Evolutionary conservation across 2,113 vertebrate species (phyloP), one percentile per base, ranked within the genome.

Genomic region (Penelope pileata): DNA sequence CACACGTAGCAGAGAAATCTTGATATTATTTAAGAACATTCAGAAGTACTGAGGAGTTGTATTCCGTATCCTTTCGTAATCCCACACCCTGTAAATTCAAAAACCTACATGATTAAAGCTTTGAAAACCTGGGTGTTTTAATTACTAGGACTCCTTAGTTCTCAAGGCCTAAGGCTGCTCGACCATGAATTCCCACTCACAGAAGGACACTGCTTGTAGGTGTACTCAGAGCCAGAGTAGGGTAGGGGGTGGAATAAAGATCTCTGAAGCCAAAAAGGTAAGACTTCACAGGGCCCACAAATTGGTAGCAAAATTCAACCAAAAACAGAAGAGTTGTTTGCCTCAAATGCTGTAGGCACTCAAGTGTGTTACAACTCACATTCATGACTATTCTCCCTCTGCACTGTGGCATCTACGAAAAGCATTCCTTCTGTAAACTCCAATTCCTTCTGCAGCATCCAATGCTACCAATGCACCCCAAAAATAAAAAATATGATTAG

Each of bases 381-480:
- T 36, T 38, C 6, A 16, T 70, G 48, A 51, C 48, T 68, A 47
- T 47, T n/a, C 38, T 45, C 30, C 68, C 26, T 36, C 36, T 70
- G 48, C n/a, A 29, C 17, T 69, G 17, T 50, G 26, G 36, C 26
- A 70, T 29, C 50, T 47, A 26, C 27, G 56, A 54, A 75, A 82
- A 53, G 4, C 2, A 3, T 58, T 77, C 30, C 8, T 76, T 56
- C 62, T 82, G 12, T 16, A 83, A 86, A 26, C 62, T 59, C n/a
- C n/a, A n/a, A 3, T 58, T 77, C 30, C 8, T 76, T 56, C 62
- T 82, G 12, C n/a, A 60, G 11, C 24, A 42, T 47, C 36, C 10
- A 5, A 32, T 12, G 5, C 22, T 51, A n/a, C 34, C 26, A 59
- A 3, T 77, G 5, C 6, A n/a, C 38, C 18, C 0, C 0, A 23